Evolutionary conservation across 2,888 invertebrate genomes (phyloP).

Genomic region (Holacanthella duospinosa): DNA sequence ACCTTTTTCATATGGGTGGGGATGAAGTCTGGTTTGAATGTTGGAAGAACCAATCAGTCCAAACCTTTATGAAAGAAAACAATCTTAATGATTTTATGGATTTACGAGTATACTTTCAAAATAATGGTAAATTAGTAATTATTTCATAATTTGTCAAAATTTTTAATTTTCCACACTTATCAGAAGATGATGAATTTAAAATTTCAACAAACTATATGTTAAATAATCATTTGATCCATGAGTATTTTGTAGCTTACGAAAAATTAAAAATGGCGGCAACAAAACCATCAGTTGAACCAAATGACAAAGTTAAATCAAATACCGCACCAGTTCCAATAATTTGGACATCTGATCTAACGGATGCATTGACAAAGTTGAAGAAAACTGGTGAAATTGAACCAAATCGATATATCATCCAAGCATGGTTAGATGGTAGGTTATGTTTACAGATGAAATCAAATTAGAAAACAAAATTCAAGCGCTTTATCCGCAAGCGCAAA

Average conservation of each 20-base stretch:
- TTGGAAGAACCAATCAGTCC: constrained; percentile 61
- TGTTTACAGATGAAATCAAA: background rate
- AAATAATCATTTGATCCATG: too few species aligned
- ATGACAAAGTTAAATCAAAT: too few species aligned
- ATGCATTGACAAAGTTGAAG: background rate
- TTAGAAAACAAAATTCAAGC: too few species aligned
- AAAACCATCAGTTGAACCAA: too few species aligned
- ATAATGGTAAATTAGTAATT: background rate
- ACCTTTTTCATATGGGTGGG: constrained; percentile 38
- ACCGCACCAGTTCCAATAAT: too few species aligned
- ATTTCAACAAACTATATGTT: too few species aligned
- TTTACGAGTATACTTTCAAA: constrained; percentile 37
- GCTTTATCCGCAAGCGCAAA: too few species aligned
- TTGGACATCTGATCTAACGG: background rate
- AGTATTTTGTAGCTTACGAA: background rate
- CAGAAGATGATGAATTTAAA: too few species aligned
- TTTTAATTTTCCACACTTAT: too few species aligned
- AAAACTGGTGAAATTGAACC: background rate
- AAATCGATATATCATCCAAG: constrained; percentile 49
- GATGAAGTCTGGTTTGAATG: constrained; percentile 69
- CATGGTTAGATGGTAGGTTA: constrained; percentile 38
- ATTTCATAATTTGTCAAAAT: background rate
- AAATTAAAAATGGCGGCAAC: too few species aligned
- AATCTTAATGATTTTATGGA: constrained; percentile 44
- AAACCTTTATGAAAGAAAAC: constrained; percentile 42